A percentile compares a stretch with the other conserved stretches of the same genome.
Conservation (phyloP, 2,888 invertebrate species). For the Microdon myrmicae region DNA sequence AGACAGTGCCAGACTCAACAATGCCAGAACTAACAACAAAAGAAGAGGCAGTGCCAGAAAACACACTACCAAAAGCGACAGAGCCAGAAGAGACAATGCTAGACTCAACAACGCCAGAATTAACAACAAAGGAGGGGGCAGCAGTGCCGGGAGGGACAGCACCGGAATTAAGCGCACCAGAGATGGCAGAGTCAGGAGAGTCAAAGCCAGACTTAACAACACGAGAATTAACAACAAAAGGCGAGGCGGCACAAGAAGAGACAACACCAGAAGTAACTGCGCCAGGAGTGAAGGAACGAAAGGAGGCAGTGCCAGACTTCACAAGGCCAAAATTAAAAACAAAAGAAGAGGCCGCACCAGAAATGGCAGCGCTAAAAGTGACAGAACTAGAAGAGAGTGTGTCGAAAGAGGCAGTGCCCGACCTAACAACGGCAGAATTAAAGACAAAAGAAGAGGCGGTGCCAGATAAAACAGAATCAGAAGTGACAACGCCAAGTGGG, state of each 20-base stretch:
- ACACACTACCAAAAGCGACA: no score
- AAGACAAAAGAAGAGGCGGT: no score
- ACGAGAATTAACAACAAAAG: background rate
- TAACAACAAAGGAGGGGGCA: slow-evolving; percentile 1
- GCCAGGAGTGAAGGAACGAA: background rate
- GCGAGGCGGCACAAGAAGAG: background rate
- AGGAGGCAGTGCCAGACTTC: no score
- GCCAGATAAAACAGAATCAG: no score
- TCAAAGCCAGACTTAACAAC: background rate
- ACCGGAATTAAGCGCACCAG: background rate
- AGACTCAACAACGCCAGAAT: no score
- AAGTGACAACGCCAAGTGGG: no score
- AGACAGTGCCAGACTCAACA: no score
- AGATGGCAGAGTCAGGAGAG: background rate
- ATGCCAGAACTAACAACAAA: no score
- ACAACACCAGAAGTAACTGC: background rate
- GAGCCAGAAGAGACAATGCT: no score
- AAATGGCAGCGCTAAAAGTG: background rate
- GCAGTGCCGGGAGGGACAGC: background rate
- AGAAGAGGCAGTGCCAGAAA: no score
- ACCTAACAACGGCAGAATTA: no score
- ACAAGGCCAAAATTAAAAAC: background rate
- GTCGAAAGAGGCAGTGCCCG: no score
- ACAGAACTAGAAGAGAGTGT: background rate
- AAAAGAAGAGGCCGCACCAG: background rate